Evolutionary conservation across 2,888 invertebrate genomes (phyloP).

Genomic region (Drosophila recens): DNA sequence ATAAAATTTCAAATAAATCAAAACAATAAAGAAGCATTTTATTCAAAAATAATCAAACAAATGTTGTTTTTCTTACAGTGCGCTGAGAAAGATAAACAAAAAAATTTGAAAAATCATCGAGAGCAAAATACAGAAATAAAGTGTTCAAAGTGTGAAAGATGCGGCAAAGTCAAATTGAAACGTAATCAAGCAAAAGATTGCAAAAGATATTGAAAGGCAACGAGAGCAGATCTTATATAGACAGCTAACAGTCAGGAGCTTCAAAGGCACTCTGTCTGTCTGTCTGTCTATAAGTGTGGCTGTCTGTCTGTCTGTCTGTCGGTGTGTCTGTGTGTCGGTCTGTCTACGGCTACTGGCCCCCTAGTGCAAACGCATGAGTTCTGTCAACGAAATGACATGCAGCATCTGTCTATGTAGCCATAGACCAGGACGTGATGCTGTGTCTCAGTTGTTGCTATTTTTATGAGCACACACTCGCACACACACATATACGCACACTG

Average conservation of each 20-base stretch:
- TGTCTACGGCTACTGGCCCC: conserved; percentile 35
- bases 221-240: conserved; percentile 42
- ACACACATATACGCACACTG: conserved; percentile 32
- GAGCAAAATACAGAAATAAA: conserved; percentile 13
- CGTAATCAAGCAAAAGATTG: conserved; percentile 69
- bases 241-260: conserved; percentile 40
- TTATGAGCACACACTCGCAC: conserved; percentile 55
- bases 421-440: conserved; percentile 77
- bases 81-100: conserved; percentile 30
- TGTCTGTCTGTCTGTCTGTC: conserved; percentile 26
- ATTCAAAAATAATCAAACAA: conserved; percentile 9
- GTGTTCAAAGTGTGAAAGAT: conserved; percentile 49
- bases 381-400: conserved; percentile 81
- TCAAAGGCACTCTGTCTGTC: conserved; percentile 55
- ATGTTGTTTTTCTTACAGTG: conserved; percentile 37
- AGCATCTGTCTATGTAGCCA: conserved; percentile 76
- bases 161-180: conserved; percentile 66
- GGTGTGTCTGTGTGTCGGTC: conserved; percentile 28
- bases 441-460: conserved; percentile 75
- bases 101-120: not conserved
- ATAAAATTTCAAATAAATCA: conserved; percentile 45
- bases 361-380: conserved; percentile 67
- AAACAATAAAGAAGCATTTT: conserved; percentile 18
- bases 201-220: conserved; percentile 28
- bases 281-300: conserved; percentile 19